phyloP scores from a whole-genome alignment of 2,113 vertebrate species.

The mouse (Mus musculus) region DNA sequence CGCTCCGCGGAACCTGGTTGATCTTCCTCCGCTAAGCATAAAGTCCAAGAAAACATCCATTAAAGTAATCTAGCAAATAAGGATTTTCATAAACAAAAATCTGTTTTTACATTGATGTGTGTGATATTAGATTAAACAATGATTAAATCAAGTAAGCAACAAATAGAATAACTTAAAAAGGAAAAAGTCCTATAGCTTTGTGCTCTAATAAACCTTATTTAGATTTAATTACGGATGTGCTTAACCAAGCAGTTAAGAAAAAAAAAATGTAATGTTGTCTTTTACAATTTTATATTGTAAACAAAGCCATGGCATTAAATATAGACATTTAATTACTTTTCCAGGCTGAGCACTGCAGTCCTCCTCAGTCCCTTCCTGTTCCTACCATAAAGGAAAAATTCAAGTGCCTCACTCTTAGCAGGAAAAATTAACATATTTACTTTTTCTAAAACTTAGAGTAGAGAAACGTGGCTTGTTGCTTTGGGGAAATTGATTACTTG shows the following conservation, averaged over 20 bases:
- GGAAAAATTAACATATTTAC: constrained; percentile 18
- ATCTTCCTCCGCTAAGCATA: constrained; percentile 48
- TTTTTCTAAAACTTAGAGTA: constrained; percentile 22
- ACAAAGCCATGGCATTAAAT: not conserved
- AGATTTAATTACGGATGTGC: not conserved
- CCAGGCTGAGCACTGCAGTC: not conserved
- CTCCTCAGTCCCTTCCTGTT: not conserved
- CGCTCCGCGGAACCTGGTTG: constrained; percentile 16
- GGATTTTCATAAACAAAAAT: constrained; percentile 21
- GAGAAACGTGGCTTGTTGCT: not conserved
- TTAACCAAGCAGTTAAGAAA: constrained; percentile 24
- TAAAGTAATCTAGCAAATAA: constrained; percentile 47
- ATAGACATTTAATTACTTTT: not conserved
- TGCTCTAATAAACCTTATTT: constrained; percentile 26
- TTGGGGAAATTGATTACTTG: not conserved
- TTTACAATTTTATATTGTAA: not conserved
- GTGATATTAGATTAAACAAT: constrained; percentile 1
- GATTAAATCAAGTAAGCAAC: constrained; percentile 35
- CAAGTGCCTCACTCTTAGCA: not conserved
- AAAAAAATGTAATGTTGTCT: constrained; percentile 8
- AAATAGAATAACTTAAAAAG: constrained; percentile 17
- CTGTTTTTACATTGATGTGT: not conserved
- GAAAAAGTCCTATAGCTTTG: not conserved
- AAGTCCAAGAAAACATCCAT: constrained; percentile 45
- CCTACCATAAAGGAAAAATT: constrained; percentile 6